Base-by-base conservation (phyloP, 2,113 vertebrate species). In the Pitta sordida region DNA sequence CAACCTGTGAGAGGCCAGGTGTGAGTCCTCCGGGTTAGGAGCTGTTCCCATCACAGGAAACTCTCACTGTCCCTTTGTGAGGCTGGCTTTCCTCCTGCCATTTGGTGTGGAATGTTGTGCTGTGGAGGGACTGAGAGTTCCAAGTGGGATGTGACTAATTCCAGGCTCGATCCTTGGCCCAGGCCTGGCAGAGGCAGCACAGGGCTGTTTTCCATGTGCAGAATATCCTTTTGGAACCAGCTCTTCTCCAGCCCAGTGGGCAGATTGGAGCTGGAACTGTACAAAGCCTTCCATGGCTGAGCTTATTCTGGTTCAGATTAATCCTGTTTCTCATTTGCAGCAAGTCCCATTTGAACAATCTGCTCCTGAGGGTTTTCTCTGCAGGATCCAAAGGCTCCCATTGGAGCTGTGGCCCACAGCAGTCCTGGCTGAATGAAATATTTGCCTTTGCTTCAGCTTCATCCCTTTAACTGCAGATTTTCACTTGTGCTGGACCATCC, bases 251-350 rank as follows among this genome's bases (percentile, higher is more conserved):
- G 53, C 26, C 70, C 46, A n/a, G 2, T 6, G 58, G 48, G 23
- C 36, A 39, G 43, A 23, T 51, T 58, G 58, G 73, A 81, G 74
- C 51, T 10, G 3, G 56, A 22, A 7, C 67, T 60, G 30, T 41
- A 26, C 53, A 39, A 71, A 21, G 36, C 52, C 18, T 15, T 21
- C 39, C 18, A 15, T 15, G n/a, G 37, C 13, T 49, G 63, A 29
- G 37, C 48, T 93, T 88, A 9, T 70, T 93, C 63, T 83, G 62
- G 18, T 85, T 79, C 46, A 53, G 36, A 68, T 58, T 56, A 87
- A 93, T 83, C 56, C 65, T 43, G 26, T 82, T 77, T 62, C 73
- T 69, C 75, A 34, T 58, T n/a, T 34, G 18, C 32, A 81, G 41
- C 27, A 32, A 79, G 46, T 44, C 69, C 53, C 15, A 5, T 89